Evolutionary conservation across 2,113 vertebrate species (phyloP).

Genomic region (Cynopterus brachyotis): DNA sequence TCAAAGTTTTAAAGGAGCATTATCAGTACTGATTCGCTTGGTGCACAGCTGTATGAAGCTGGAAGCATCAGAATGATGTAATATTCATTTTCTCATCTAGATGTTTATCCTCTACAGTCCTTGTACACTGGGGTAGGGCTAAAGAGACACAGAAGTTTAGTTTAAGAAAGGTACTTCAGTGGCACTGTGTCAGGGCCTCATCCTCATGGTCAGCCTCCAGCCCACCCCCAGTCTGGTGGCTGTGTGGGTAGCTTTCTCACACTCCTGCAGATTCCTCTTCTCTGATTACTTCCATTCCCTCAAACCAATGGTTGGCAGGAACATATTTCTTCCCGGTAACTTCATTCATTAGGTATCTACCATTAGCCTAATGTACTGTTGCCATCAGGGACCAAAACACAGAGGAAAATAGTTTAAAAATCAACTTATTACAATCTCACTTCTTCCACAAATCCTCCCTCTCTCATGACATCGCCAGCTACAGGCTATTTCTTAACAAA

Average conservation of each 20-base stretch:
- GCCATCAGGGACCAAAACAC: neutral
- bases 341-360: neutral
- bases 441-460: neutral
- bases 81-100: neutral
- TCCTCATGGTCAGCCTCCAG: neutral
- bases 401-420: neutral
- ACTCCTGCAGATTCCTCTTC: neutral
- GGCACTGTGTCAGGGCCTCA: neutral
- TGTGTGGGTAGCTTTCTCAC: neutral
- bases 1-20: neutral
- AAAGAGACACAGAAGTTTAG: neutral
- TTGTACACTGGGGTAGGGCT: neutral
- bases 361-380: neutral
- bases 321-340: neutral
- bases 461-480: neutral
- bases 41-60: neutral
- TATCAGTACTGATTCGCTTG: neutral
- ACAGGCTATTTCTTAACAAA: neutral
- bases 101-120: neutral
- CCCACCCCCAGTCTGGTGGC: rapidly evolving
- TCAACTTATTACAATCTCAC: neutral
- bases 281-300: neutral
- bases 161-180: neutral
- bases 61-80: neutral
- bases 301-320: neutral